Percentiles rank a stretch among this genome's conserved stretches.
Evolutionary conservation across 1,140 invertebrate species (phyloP).

Genomic region (Colletes latitarsis): DNA sequence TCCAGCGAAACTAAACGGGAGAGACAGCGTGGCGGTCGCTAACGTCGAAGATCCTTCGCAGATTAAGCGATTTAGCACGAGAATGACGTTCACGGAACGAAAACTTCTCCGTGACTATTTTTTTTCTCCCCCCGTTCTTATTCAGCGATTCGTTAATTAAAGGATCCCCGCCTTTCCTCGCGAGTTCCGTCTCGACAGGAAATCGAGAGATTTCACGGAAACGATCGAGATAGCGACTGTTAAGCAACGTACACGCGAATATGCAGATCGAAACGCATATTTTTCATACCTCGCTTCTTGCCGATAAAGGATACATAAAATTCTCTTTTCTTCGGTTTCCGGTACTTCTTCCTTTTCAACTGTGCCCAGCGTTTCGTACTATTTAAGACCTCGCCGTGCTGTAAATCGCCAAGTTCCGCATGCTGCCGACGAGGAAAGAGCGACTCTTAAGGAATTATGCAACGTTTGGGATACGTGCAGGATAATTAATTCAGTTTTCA

Average conservation of each 20-base stretch:
- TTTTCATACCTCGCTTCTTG: conserved; percentile 47
- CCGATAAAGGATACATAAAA: background rate
- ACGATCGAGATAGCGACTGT: background rate
- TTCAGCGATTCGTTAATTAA: background rate
- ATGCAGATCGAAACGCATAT: conserved; percentile 39
- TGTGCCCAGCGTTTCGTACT: background rate
- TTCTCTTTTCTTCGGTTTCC: conserved; percentile 35
- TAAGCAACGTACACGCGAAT: conserved; percentile 14
- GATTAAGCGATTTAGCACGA: conserved; percentile 34
- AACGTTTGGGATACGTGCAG: too few species aligned
- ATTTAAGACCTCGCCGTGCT: background rate
- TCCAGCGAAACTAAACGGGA: conserved; percentile 45
- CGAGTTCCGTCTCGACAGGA: background rate
- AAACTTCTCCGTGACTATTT: conserved; percentile 3
- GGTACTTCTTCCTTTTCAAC: background rate
- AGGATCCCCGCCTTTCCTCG: background rate
- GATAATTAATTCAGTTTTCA: too few species aligned
- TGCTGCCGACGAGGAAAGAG: too few species aligned
- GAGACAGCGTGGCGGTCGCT: conserved; percentile 40
- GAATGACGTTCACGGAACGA: background rate
- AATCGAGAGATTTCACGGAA: conserved; percentile 4
- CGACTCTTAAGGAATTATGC: too few species aligned
- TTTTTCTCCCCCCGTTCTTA: background rate
- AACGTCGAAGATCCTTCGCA: conserved; percentile 42
- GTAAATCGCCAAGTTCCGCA: background rate